Conservation (phyloP, 2,113 vertebrate genomes). For the Pseudorhombus dupliciocellatus region DNA sequence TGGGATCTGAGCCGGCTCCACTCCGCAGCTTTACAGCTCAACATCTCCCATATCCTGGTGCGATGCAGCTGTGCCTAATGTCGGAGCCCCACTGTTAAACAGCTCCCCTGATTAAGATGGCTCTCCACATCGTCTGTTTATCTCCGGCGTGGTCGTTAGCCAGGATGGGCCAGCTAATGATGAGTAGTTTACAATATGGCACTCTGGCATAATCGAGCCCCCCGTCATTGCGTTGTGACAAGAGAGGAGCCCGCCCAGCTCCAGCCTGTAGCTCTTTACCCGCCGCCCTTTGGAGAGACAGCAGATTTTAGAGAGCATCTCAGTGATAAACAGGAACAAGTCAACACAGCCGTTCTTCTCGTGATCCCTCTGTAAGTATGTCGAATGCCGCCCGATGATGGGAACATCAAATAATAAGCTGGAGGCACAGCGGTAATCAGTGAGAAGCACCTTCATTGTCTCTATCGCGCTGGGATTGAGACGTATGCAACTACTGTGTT, state of each 20-base stretch:
- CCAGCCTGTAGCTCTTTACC: conserved; percentile 66
- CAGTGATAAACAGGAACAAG: conserved; percentile 47
- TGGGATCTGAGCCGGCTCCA: conserved; percentile 38
- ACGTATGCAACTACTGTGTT: conserved; percentile 41
- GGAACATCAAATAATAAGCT: conserved; percentile 49
- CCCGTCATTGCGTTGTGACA: conserved; percentile 64
- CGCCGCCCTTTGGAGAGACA: conserved; percentile 44
- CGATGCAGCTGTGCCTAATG: conserved; percentile 77
- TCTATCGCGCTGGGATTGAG: conserved; percentile 42
- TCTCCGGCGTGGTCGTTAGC: conserved; percentile 71
- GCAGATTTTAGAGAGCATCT: conserved; percentile 41
- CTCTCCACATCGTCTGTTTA: conserved; percentile 66
- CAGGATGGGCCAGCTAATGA: conserved; percentile 71
- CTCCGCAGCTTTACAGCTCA: conserved; percentile 58
- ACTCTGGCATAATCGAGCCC: conserved; percentile 61
- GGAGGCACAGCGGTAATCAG: conserved; percentile 50
- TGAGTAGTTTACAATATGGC: conserved; percentile 81
- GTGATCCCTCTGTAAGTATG: conserved; percentile 40
- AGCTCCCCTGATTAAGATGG: conserved; percentile 70
- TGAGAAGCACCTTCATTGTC: conserved; percentile 46
- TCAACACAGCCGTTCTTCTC: conserved; percentile 31
- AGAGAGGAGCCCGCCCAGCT: conserved; percentile 38
- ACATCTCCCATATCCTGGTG: conserved; percentile 60
- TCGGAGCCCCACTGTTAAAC: conserved; percentile 66
- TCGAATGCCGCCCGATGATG: conserved; percentile 31